phyloP scores from a whole-genome alignment of 2,113 vertebrate species.

The Hydrochoerus hydrochaeris region DNA sequence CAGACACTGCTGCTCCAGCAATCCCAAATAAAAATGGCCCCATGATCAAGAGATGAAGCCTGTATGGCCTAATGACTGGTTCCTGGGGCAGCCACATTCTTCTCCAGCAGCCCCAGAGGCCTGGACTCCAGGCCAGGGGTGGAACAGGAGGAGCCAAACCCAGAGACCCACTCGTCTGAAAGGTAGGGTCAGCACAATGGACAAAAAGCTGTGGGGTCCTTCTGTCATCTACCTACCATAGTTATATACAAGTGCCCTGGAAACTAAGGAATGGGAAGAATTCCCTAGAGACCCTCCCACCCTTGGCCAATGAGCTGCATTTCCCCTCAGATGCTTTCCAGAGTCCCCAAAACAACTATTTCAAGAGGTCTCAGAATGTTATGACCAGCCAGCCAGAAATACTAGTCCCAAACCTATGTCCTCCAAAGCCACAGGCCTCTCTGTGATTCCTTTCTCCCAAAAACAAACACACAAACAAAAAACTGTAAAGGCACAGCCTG shows the following conservation, averaged over 20 bases:
- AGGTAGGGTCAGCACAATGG: background rate
- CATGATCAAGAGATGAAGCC: background rate
- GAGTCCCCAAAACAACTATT: background rate
- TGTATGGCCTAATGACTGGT: background rate
- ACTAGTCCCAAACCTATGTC: background rate
- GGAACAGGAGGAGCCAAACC: background rate
- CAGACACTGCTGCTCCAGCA: background rate
- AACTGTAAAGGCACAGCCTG: background rate
- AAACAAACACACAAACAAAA: background rate
- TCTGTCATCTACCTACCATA: background rate
- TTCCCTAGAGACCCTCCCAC: background rate
- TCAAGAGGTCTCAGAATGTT: background rate
- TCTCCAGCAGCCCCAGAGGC: background rate
- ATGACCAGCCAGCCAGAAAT: background rate
- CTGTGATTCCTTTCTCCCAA: too few species aligned
- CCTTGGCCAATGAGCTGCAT: background rate
- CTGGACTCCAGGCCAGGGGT: background rate
- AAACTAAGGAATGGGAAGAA: background rate
- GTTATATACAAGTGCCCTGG: background rate
- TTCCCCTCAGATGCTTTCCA: background rate
- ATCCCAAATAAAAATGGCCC: constrained; percentile 59
- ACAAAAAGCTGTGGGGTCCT: background rate
- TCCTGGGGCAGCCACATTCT: constrained; percentile 35
- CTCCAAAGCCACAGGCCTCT: background rate
- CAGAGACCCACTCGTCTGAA: background rate